These are phyloP conservation scores for Chalcosyrphus nemorum DNA, from an alignment of 2,888 invertebrate species.

Conservation along the genomic window DNA sequence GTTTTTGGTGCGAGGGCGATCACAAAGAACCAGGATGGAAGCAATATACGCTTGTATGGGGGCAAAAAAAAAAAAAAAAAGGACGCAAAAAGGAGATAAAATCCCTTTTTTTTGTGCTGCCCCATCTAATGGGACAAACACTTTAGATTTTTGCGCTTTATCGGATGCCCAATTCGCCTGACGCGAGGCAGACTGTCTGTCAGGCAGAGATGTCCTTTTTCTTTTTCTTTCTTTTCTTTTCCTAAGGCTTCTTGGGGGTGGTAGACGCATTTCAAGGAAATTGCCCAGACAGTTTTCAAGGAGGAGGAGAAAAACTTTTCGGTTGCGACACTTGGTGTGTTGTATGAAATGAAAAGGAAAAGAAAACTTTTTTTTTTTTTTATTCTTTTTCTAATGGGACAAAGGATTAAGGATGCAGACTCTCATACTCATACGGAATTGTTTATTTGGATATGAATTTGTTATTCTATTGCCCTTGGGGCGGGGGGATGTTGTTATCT, in stretches of 20 bases:
- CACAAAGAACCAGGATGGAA: constrained; percentile 7
- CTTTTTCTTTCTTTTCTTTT: neutral
- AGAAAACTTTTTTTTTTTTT: too few relatives aligned
- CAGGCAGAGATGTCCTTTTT: neutral
- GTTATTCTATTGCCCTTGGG: constrained; percentile 3
- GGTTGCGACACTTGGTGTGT: constrained; percentile 28
- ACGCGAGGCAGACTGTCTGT: constrained; percentile 3
- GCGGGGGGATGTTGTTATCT: neutral
- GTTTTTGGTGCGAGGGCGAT: neutral
- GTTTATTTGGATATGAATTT: constrained; percentile 38
- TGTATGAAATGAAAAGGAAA: neutral
- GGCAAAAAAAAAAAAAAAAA: neutral
- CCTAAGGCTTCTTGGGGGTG: neutral
- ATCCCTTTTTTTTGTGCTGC: too few relatives aligned
- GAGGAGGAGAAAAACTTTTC: neutral
- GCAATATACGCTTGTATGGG: neutral
- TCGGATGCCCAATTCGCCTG: constrained; percentile 26
- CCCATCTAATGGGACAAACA: constrained; percentile 31
- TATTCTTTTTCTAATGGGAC: constrained; percentile 13
- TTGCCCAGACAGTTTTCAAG: neutral
- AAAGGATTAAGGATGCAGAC: constrained; percentile 28
- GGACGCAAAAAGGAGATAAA: constrained; percentile 3
- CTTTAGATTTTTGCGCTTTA: constrained; percentile 20
- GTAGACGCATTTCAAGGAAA: neutral
- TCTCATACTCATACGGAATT: constrained; percentile 12